Conservation (phyloP, 2,113 vertebrate genomes). For the Spea multiplicata region DNA sequence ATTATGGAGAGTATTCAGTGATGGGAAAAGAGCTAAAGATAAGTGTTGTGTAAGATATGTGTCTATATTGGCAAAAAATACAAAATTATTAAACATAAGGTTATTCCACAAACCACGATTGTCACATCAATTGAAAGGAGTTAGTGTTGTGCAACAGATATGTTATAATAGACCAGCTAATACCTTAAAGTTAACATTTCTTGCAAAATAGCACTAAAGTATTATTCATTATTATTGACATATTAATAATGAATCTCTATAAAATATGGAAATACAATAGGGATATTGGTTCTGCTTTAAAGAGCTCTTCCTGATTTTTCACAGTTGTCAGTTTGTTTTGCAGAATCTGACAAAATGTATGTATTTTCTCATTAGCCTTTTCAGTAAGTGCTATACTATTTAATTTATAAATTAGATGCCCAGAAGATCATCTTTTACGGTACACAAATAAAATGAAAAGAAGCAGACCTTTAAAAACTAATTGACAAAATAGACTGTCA, state of each 20-base stretch:
- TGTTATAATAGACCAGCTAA: background rate
- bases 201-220: background rate
- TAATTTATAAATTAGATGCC: constrained; percentile 26
- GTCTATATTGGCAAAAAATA: too few species aligned
- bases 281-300: background rate
- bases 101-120: too few species aligned
- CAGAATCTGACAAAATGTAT: background rate
- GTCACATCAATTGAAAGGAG: too few species aligned
- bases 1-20: too few species aligned
- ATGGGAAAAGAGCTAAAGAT: too few species aligned
- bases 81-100: too few species aligned
- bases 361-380: background rate
- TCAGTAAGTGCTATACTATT: background rate
- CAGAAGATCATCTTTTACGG: constrained; percentile 7
- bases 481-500: constrained; percentile 44
- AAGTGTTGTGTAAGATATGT: too few species aligned
- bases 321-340: background rate
- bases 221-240: too few species aligned
- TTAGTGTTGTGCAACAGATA: too few species aligned
- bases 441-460: constrained; percentile 34
- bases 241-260: background rate
- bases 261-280: background rate
- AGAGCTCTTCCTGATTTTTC: background rate
- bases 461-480: constrained; percentile 39
- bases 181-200: background rate